A percentile compares a stretch with the other conserved stretches of the same genome.
Conservation (phyloP, 2,113 vertebrate species). For the Triplophysa siluroides region DNA sequence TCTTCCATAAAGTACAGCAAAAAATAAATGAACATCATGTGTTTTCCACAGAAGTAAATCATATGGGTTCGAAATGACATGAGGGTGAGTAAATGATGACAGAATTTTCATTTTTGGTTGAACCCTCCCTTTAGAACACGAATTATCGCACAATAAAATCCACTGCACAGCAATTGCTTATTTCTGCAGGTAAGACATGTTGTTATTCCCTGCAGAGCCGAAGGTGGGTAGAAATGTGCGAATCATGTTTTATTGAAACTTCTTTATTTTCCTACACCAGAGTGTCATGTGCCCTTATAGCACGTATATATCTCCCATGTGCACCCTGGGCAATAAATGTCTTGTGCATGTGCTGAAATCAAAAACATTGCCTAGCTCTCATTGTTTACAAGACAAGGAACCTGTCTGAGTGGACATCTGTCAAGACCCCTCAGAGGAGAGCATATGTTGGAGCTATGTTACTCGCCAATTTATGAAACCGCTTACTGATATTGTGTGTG, state of each 20-base stretch:
- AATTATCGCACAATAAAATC: neutral
- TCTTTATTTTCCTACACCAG: neutral
- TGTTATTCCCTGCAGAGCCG: conserved; percentile 1
- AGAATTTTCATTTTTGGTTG: neutral
- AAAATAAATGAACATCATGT: too few species aligned
- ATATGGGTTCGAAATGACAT: neutral
- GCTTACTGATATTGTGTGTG: neutral
- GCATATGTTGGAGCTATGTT: neutral
- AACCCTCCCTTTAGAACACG: neutral
- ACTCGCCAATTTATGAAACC: neutral
- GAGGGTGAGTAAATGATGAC: neutral
- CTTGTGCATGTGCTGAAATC: conserved; percentile 23
- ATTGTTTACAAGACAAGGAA: conserved; percentile 24
- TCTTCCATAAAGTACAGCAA: too few species aligned
- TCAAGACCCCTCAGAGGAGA: conserved; percentile 1
- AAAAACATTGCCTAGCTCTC: conserved; percentile 25
- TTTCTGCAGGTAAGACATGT: neutral
- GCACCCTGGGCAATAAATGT: conserved; percentile 27
- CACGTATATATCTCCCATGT: conserved; percentile 5
- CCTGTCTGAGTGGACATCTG: conserved; percentile 18
- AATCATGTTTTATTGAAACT: conserved; percentile 20
- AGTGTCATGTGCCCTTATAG: conserved; percentile 19
- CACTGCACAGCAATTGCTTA: neutral
- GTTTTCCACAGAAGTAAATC: neutral
- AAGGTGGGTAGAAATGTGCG: conserved; percentile 18